Percentiles rank a stretch among this genome's conserved stretches.
Conservation (phyloP, 1,140 invertebrate genomes). For the Littorina saxatilis region DNA sequence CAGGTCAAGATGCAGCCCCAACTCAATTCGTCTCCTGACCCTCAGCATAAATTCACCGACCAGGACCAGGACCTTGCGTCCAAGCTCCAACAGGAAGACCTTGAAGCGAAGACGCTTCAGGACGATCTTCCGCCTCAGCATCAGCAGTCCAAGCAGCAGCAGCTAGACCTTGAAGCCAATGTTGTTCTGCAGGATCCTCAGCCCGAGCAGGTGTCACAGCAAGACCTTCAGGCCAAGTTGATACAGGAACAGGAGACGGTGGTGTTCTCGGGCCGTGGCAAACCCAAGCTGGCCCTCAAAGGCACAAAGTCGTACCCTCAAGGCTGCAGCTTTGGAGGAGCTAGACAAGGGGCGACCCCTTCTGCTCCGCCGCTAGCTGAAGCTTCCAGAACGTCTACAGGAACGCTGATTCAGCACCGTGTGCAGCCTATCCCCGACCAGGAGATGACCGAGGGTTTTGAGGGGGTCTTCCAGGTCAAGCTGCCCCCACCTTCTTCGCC, state of each 20-base stretch:
- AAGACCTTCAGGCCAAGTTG: no score
- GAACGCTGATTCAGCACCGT: constrained; percentile 4
- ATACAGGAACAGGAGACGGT: no score
- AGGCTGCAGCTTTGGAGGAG: neutral
- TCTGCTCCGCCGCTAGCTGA: neutral
- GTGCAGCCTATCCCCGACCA: neutral
- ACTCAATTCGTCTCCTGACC: neutral
- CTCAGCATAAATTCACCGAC: no score
- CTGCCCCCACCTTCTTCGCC: constrained; percentile 16
- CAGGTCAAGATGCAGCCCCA: neutral
- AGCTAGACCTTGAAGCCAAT: no score
- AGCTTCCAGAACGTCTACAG: constrained; percentile 7
- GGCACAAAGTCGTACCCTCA: constrained; percentile 19
- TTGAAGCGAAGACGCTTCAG: no score
- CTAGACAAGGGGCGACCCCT: no score
- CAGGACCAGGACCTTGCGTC: no score
- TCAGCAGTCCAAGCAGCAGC: neutral
- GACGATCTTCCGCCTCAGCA: constrained; percentile 4
- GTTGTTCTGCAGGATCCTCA: neutral
- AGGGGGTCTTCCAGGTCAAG: constrained; percentile 6
- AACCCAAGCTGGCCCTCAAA: constrained; percentile 22
- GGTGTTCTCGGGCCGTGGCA: no score
- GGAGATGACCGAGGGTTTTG: neutral
- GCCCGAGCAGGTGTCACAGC: no score
- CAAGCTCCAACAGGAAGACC: no score